Base-by-base conservation (phyloP, 2,888 invertebrate species). In the Leuctra nigra region DNA sequence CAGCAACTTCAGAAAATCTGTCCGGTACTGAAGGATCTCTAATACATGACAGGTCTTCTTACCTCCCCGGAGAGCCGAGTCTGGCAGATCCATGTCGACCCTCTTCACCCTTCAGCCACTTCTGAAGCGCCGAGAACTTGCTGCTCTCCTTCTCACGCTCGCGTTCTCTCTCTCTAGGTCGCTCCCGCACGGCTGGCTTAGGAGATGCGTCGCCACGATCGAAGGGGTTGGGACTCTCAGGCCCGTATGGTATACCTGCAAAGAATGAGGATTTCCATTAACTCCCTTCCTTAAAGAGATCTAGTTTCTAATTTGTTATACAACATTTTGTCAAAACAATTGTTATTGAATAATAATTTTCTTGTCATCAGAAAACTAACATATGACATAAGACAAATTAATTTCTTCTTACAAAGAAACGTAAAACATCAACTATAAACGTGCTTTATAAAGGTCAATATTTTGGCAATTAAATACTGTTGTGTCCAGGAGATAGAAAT, bases 71-170 rank as follows among this genome's bases (percentile, higher is more conserved):
- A 11, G 69, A 63, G 66, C 69, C 56, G 29, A 54, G 33, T 16
- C 56, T 47, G 29, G 52, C 58, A 4, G 56, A 48, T 7, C 47
- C 33, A n/a, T 41, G 48, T 13, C 60, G 41, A 6, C 60, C 58
- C 23, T 78, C 78, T 54, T 78, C 78, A 2, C 72, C 73, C 61
- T 77, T 74, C 39, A 80, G 71, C 79, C 80, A 80, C 65, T 80
- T 81, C 23, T 78, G 78, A 23, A 80, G 63, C 20, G 75, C 74
- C 56, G 75, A 76, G 56, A 77, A 72, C 64, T 77, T 77, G 33
- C 68, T 64, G 23, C 67, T 67, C 4, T 68, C 68, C 4, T 59
- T 55, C 2, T 64, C 66, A 22, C 63, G 58, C 20, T 72, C 71
- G 44, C 69, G 69, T 2, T 60, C 62, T 11, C 18, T 64, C 62